A percentile compares a stretch with the other conserved stretches of the same genome.
phyloP scores from a whole-genome alignment of 2,888 invertebrate species.

The Dasysyrphus tricinctus region DNA sequence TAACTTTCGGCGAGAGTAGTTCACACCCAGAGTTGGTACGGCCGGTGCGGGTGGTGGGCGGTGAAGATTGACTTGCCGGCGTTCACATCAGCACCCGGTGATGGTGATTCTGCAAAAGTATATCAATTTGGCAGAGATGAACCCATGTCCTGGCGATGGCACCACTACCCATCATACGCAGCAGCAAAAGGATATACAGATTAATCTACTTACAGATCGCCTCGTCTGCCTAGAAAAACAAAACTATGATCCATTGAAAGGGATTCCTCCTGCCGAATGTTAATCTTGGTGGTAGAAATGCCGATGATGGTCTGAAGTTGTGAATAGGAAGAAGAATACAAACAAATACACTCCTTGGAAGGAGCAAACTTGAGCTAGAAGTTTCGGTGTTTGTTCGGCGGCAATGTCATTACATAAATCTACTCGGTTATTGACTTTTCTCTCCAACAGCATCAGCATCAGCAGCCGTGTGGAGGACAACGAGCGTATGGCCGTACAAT shows the following conservation, averaged over 20 bases:
- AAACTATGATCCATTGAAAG: conserved; percentile 45
- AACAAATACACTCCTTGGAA: conserved; percentile 41
- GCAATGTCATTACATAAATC: conserved; percentile 70
- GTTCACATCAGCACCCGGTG: background rate
- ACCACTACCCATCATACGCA: conserved; percentile 13
- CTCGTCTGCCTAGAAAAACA: conserved; percentile 16
- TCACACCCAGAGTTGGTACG: conserved; percentile 30
- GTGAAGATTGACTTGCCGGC: background rate
- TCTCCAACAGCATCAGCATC: background rate
- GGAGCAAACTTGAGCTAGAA: conserved; percentile 36
- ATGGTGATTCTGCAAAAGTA: conserved; percentile 44
- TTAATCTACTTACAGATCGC: conserved; percentile 65
- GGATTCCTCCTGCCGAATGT: conserved; percentile 36
- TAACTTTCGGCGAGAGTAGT: conserved; percentile 49
- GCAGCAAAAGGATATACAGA: conserved; percentile 43
- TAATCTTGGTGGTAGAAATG: conserved; percentile 24
- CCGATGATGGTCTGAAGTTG: background rate
- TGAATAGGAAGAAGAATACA: conserved; percentile 16
- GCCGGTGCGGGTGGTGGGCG: background rate
- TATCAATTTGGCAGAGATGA: conserved; percentile 58
- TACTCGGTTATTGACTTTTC: conserved; percentile 67
- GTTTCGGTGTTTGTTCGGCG: conserved; percentile 40
- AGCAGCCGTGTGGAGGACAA: conserved; percentile 18
- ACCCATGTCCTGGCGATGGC: conserved; percentile 24
- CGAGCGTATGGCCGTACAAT: conserved; percentile 46